phyloP scores from a whole-genome alignment of 2,797 vertebrate species.

The Pangasius mekongensis region DNA sequence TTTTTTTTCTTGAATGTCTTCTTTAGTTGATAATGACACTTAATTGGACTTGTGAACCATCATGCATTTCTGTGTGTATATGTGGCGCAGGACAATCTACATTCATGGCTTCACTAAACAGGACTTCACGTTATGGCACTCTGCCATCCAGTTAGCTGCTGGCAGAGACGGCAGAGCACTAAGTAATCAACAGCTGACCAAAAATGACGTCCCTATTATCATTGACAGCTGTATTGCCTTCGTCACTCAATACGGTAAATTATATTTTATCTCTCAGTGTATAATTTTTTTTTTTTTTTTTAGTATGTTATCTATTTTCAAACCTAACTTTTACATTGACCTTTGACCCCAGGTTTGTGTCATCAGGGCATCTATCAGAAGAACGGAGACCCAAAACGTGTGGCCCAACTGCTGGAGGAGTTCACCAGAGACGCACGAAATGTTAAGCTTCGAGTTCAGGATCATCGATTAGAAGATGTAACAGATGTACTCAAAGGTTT shows the following conservation, averaged over 20 bases:
- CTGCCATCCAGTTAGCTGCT: conserved; percentile 90
- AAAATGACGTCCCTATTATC: conserved; percentile 92
- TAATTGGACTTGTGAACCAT: background rate
- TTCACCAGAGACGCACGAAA: conserved; percentile 90
- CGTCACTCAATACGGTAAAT: conserved; percentile 96
- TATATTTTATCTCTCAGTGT: conserved; percentile 9
- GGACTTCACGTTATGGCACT: conserved; percentile 92
- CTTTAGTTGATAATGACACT: background rate
- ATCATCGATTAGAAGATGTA: conserved; percentile 89
- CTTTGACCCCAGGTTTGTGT: conserved; percentile 81
- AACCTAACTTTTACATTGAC: conserved; percentile 7
- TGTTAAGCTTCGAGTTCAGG: conserved; percentile 88
- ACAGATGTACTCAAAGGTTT: conserved; percentile 89
- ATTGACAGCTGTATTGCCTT: conserved; percentile 96
- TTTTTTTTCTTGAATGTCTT: background rate
- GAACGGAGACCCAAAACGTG: conserved; percentile 76
- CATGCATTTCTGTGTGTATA: conserved; percentile 27
- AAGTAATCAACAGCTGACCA: conserved; percentile 93
- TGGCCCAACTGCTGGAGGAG: conserved; percentile 81
- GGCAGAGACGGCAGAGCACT: conserved; percentile 89
- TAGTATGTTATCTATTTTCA: background rate
- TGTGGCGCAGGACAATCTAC: conserved; percentile 85
- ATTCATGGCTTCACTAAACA: conserved; percentile 86
- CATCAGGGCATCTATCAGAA: conserved; percentile 87
- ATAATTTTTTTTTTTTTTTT: background rate